Percentiles rank a stretch among this genome's conserved stretches.
Conservation (phyloP, 2,113 vertebrate genomes). For the Proteles cristata region DNA sequence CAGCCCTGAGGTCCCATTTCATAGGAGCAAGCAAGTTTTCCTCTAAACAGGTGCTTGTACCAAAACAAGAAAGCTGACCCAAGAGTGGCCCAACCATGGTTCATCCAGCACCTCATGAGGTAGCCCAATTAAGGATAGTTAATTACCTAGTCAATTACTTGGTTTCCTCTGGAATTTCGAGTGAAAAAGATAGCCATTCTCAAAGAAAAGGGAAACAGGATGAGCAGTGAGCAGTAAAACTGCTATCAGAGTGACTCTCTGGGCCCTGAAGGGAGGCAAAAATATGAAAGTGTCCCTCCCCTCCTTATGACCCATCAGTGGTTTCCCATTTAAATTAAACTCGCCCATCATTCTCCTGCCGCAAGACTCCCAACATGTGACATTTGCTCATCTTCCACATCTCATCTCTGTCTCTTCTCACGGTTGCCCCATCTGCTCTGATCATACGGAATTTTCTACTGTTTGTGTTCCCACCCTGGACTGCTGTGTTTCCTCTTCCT, state of each 20-base stretch:
- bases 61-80: background rate
- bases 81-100: background rate
- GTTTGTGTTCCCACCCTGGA: background rate
- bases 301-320: accelerated
- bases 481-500: background rate
- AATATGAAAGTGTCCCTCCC: background rate
- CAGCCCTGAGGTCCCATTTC: background rate
- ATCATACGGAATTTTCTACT: background rate
- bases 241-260: background rate
- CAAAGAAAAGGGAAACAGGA: background rate
- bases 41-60: background rate
- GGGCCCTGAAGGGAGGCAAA: background rate
- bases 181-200: background rate
- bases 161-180: background rate
- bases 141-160: background rate
- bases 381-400: background rate
- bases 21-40: background rate
- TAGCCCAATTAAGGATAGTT: background rate
- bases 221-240: background rate
- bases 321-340: too few relatives aligned
- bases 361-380: background rate
- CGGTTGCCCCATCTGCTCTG: too few relatives aligned
- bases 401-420: background rate
- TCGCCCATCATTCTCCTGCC: background rate
- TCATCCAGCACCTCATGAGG: background rate